Conservation (phyloP, 1,140 invertebrate genomes). For the Geopemphigus sp. region DNA sequence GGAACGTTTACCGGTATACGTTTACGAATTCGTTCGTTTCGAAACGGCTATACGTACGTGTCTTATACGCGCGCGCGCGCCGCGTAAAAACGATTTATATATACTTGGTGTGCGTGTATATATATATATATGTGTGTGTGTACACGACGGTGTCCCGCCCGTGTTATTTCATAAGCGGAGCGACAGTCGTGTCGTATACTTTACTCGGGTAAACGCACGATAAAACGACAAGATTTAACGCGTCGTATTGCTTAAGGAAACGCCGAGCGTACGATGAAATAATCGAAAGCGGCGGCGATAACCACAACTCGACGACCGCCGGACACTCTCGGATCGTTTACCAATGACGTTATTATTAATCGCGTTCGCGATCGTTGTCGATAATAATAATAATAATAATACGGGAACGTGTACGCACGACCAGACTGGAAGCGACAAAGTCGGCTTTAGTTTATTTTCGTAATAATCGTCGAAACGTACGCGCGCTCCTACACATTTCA, state of each 20-base stretch:
- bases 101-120: too few species aligned
- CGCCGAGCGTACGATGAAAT: not conserved
- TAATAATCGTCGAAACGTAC: not conserved
- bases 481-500: not conserved
- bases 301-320: too few species aligned
- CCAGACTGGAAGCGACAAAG: not conserved
- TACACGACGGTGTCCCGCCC: too few species aligned
- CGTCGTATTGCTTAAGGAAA: not conserved
- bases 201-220: not conserved
- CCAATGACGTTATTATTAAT: not conserved
- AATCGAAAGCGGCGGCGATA: conserved; percentile 4
- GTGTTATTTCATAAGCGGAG: not conserved
- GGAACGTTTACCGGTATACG: too few species aligned
- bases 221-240: not conserved
- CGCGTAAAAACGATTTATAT: too few species aligned
- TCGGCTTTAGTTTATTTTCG: not conserved
- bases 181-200: not conserved
- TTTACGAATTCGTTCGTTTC: too few species aligned
- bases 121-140: too few species aligned
- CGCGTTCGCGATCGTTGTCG: too few species aligned
- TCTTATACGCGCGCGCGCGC: too few species aligned
- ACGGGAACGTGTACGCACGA: too few species aligned
- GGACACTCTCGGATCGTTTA: not conserved
- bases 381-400: too few species aligned
- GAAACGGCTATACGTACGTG: too few species aligned